Evolutionary conservation across 1,140 invertebrate genomes (phyloP).

Genomic region (Cotesia typhae): DNA sequence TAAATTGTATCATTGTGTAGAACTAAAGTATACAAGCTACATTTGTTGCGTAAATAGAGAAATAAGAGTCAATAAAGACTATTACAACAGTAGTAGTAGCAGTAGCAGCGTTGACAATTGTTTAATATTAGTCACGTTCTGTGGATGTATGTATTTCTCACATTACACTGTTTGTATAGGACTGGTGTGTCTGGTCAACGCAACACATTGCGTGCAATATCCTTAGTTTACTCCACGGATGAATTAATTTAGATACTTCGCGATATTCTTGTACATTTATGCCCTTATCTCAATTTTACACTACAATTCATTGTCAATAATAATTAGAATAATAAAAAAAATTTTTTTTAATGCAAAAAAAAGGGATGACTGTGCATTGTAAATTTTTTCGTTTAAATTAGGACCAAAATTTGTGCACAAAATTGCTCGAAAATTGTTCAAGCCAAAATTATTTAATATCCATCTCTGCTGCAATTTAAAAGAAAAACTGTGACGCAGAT

Average conservation of each 20-base stretch:
- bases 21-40: not conserved
- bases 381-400: too few relatives aligned
- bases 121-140: constrained; percentile 47
- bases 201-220: constrained; percentile 60
- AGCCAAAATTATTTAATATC: too few relatives aligned
- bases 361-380: too few relatives aligned
- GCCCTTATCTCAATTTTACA: not conserved
- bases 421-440: too few relatives aligned
- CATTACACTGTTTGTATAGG: constrained; percentile 59
- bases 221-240: constrained; percentile 53
- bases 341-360: constrained; percentile 28
- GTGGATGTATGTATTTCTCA: constrained; percentile 59
- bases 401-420: too few relatives aligned
- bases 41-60: not conserved
- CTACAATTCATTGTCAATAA: too few relatives aligned
- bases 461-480: too few relatives aligned
- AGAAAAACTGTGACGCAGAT: too few relatives aligned
- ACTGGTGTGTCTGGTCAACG: constrained; percentile 42
- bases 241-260: constrained; percentile 48
- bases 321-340: too few relatives aligned
- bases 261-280: constrained; percentile 11
- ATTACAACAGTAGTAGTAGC: constrained; percentile 1
- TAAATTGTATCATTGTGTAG: too few relatives aligned
- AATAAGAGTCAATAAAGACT: constrained; percentile 12
- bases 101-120: constrained; percentile 26